A percentile compares a stretch with the other conserved stretches of the same genome.
Evolutionary conservation across 2,888 invertebrate genomes (phyloP).

Genomic region (Limulus polyphemus): DNA sequence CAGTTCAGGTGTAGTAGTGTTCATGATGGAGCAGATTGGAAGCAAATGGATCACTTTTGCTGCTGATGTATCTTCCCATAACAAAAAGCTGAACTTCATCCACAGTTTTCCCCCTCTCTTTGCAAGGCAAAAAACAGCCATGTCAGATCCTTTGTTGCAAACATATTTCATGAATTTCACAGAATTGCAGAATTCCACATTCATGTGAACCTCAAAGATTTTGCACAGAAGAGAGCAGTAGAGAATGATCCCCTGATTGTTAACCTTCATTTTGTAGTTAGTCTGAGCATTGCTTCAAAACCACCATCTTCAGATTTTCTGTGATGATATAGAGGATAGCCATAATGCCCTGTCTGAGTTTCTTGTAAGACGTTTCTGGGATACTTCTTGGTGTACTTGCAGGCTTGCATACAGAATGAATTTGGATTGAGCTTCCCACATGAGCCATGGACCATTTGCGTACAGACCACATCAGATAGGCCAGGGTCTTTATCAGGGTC

Average conservation of each 20-base stretch:
- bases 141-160: constrained; percentile 3
- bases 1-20: constrained; percentile 8
- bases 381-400: constrained; percentile 5
- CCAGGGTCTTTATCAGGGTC: constrained; percentile 8
- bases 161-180: too few species aligned
- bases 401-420: constrained; percentile 12
- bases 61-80: constrained; percentile 7
- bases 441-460: constrained; percentile 7
- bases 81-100: constrained; percentile 1
- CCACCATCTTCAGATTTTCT: constrained; percentile 1
- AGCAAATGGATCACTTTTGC: constrained; percentile 25
- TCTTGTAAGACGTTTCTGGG: not conserved
- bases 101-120: constrained; percentile 2
- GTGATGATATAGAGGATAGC: constrained; percentile 2
- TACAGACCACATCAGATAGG: not conserved
- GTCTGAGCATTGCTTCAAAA: not conserved
- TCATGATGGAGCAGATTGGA: constrained; percentile 2
- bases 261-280: too few species aligned
- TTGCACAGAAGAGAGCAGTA: too few species aligned
- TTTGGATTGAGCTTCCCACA: constrained; percentile 8
- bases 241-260: too few species aligned
- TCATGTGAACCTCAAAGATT: too few species aligned
- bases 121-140: constrained; percentile 7
- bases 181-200: too few species aligned
- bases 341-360: constrained; percentile 3